Base-by-base conservation (phyloP, 2,797 vertebrate genomes). In the Etheostoma nigrum region DNA sequence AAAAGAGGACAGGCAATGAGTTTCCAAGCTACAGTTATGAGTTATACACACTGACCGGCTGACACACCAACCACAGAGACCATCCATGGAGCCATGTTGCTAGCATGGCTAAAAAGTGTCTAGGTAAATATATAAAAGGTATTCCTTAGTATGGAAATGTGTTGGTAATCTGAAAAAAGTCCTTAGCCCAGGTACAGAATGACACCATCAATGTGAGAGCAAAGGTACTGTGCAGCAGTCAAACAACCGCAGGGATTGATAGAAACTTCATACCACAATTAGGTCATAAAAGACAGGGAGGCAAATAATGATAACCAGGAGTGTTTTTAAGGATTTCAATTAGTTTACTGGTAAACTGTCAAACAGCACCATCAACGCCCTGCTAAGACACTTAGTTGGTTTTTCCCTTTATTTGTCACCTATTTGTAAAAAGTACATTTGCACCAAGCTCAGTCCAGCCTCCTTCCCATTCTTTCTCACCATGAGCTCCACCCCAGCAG, bases 401-500 rank as follows among this genome's bases (percentile, higher is more conserved):
- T 49, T 9, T 19, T 19, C 18, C 3, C 9, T 49, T n/a, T n/a
- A 9, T n/a, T 49, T n/a, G 48, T 49, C 47, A 49, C 48, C 18
- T 11, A 2, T 59, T 55, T 25, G 14, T 40, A 18, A 58, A 59
- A 13, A 5, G 5, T 10, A 16, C 15, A 40, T 4, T 2, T 21
- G 5, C 15, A 27, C 6, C 11, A 25, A 33, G 1, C 4, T 19
- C 14, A 25, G 45, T 30, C 25, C 44, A 23, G 16, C 51, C 21
- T 65, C 54, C 54, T 57, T 44, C 40, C 7, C 7, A 3, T 2
- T 27, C 13, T 5, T 18, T 25, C 62, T 71, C 42, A 95, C 94
- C 94, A 93, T 96, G 74, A 96, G 95, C 76, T 96, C 95, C 71
- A 96, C 95, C 5, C 96, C 96, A 0, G 96, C 96, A 1, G 96